These are phyloP conservation scores for Agonopterix subpropinquella DNA, from an alignment of 2,888 invertebrate species.

Conservation along the genomic window DNA sequence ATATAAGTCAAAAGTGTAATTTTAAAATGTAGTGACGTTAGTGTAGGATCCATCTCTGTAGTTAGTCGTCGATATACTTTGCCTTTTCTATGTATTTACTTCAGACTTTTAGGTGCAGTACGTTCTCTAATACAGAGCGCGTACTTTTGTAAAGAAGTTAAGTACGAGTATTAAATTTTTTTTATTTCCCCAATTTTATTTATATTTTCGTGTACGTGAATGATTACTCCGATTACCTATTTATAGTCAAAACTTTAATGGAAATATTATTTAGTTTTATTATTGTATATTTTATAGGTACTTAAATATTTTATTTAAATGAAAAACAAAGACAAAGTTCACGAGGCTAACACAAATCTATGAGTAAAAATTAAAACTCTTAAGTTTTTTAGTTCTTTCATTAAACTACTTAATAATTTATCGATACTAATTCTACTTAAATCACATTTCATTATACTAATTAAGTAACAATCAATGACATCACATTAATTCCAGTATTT, in stretches of 20 bases:
- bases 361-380: neutral
- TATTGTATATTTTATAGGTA: constrained; percentile 45
- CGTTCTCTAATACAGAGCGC: neutral
- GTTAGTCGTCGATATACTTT: too few species aligned
- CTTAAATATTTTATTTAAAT: constrained; percentile 31
- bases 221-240: constrained; percentile 67
- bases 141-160: neutral
- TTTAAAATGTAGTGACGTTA: too few species aligned
- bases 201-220: constrained; percentile 32
- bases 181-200: neutral
- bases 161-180: neutral
- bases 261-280: constrained; percentile 38
- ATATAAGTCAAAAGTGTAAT: too few species aligned
- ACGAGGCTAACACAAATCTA: constrained; percentile 48
- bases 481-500: too few species aligned
- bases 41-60: too few species aligned
- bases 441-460: too few species aligned
- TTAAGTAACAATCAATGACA: too few species aligned
- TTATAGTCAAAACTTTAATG: constrained; percentile 56
- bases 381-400: too few species aligned
- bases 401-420: too few species aligned
- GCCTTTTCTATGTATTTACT: neutral
- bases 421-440: too few species aligned
- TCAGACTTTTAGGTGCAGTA: neutral
- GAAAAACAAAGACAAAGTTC: constrained; percentile 56